Evolutionary conservation across 2,888 invertebrate species (phyloP).

Genomic region (Cryptops parisi): DNA sequence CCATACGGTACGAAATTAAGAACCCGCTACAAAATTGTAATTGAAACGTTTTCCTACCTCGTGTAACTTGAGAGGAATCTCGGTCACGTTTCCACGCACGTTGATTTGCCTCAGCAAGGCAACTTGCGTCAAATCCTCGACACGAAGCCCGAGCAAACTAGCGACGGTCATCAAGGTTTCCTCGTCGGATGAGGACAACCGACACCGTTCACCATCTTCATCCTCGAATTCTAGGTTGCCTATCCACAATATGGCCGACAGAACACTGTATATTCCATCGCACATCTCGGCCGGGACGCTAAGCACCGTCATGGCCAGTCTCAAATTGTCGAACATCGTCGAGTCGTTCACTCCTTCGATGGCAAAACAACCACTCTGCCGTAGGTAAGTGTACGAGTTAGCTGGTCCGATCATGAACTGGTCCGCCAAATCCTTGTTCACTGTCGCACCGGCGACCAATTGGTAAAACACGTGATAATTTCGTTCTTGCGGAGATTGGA

Average conservation of each 20-base stretch:
- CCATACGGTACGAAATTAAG: neutral
- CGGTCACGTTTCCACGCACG: slow-evolving; percentile 81
- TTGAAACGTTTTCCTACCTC: slow-evolving; percentile 42
- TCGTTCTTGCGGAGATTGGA: slow-evolving; percentile 70
- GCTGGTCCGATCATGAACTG: slow-evolving; percentile 58
- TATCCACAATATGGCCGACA: slow-evolving; percentile 79
- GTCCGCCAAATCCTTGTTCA: slow-evolving; percentile 51
- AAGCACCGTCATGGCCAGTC: slow-evolving; percentile 73
- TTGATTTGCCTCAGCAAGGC: slow-evolving; percentile 66
- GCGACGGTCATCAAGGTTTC: slow-evolving; percentile 58
- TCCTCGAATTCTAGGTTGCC: slow-evolving; percentile 78
- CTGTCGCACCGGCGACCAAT: slow-evolving; percentile 58
- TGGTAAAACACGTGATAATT: slow-evolving; percentile 90
- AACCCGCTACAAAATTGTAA: slow-evolving; percentile 2
- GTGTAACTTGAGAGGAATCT: slow-evolving; percentile 72
- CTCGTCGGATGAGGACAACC: slow-evolving; percentile 50
- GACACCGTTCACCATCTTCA: slow-evolving; percentile 71
- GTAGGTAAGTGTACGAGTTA: slow-evolving; percentile 64
- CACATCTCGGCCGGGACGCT: slow-evolving; percentile 74
- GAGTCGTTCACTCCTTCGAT: slow-evolving; percentile 51
- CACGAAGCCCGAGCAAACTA: slow-evolving; percentile 55
- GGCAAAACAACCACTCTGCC: slow-evolving; percentile 49
- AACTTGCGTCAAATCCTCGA: slow-evolving; percentile 59
- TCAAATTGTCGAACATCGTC: slow-evolving; percentile 62
- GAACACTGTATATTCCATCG: slow-evolving; percentile 72